Evolutionary conservation across 2,797 vertebrate species (phyloP), one percentile per base, ranked within the genome.

Genomic region (Aplochiton taeniatus): DNA sequence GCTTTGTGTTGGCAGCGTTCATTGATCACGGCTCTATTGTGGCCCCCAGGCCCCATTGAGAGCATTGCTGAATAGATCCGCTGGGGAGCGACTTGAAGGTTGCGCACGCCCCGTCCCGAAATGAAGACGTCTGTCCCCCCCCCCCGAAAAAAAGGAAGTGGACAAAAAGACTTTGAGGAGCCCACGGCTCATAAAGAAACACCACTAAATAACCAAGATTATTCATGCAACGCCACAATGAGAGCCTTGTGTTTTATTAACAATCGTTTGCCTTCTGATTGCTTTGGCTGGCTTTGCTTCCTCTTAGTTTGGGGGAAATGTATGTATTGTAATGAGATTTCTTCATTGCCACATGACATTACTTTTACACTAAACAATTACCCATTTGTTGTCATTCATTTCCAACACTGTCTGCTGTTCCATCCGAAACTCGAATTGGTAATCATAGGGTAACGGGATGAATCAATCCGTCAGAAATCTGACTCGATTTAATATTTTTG

Each of bases 111-210:
- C 61, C 0, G 31, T 31, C 31, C 31, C 31, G 6, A 48, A 75
- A 86, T 88, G 85, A 89, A 87, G 88, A 89, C 70, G 78, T 87
- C n/a, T n/a, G n/a, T n/a, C n/a, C n/a, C n/a, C n/a, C 87, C 83
- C 84, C 84, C 86, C 68, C 67, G 45, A 61, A 4, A 17, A 31
- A 31, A 31, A 48, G 20, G 19, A 61, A 61, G 47, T 20, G 49
- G 61, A 71, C 18, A 73, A 41, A 54, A 70, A 89, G 48, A 70
- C 52, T 58, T 71, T 64, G 69, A 79, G 70, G 44, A 54, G 31
- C 59, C 14, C 13, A 75, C 69, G 42, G 16, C 11, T 80, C 78
- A 74, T 61, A 10, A 42, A 49, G 56, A 9, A 42, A 19, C 12
- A 1, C 7, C 11, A 53, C 58, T 44, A 55, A 19, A n/a, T 4